Evolutionary conservation across 2,113 vertebrate genomes (phyloP).

Genomic region (human): DNA sequence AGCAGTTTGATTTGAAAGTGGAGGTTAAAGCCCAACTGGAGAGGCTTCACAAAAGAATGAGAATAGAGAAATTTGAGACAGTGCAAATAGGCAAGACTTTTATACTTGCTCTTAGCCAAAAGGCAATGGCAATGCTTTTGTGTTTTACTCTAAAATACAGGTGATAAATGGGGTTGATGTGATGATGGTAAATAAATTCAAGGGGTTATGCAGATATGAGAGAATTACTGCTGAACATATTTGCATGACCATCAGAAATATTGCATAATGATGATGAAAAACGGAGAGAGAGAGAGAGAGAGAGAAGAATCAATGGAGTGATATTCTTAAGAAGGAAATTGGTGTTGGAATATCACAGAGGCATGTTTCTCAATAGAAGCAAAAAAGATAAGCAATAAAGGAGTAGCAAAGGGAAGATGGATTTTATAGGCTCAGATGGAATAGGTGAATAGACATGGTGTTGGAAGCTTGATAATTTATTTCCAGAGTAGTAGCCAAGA

Average conservation of each 20-base stretch:
- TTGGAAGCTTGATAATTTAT: background rate
- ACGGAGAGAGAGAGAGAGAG: background rate
- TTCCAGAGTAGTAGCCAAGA: background rate
- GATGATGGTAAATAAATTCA: background rate
- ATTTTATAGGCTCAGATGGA: background rate
- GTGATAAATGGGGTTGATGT: background rate
- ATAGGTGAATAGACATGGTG: background rate
- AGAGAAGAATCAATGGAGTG: background rate
- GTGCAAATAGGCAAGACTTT: background rate
- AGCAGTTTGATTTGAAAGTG: background rate
- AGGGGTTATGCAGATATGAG: background rate
- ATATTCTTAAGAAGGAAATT: background rate
- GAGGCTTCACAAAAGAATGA: background rate
- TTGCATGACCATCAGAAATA: background rate
- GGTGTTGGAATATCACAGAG: background rate
- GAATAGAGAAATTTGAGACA: background rate
- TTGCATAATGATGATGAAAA: background rate
- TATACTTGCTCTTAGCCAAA: no score
- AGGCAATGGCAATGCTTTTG: background rate
- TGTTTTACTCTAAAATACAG: background rate
- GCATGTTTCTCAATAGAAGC: background rate
- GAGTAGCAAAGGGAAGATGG: background rate
- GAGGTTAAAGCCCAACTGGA: background rate
- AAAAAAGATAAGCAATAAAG: background rate
- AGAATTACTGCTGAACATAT: background rate